A percentile compares a stretch with the other conserved stretches of the same genome.
phyloP scores from a whole-genome alignment of 2,797 vertebrate species.

The Pipistrellus kuhlii region DNA sequence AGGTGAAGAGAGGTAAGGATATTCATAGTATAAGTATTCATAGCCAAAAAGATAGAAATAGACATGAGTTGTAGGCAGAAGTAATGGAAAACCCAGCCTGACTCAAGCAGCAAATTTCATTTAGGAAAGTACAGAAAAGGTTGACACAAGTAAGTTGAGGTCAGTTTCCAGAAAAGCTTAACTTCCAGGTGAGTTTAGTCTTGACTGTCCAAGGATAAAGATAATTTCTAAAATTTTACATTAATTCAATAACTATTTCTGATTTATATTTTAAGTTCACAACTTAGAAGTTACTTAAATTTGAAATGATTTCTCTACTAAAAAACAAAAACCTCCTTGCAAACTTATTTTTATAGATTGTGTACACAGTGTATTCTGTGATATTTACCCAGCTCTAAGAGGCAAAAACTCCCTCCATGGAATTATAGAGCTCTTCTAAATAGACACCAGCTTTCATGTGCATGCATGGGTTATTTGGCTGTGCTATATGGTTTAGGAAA shows the following conservation, averaged over 20 bases:
- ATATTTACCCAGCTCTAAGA: slow-evolving; percentile 8
- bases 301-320: slow-evolving; percentile 27
- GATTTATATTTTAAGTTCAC: slow-evolving; percentile 32
- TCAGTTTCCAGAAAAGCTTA: background rate
- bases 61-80: background rate
- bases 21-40: background rate
- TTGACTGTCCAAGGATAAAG: background rate
- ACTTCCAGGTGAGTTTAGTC: background rate
- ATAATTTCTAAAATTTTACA: background rate
- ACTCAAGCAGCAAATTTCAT: background rate
- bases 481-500: background rate
- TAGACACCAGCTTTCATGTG: background rate
- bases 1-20: background rate
- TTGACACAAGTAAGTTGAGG: background rate
- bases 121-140: background rate
- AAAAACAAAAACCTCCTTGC: slow-evolving; percentile 35
- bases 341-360: background rate
- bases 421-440: background rate
- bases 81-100: background rate
- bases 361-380: background rate
- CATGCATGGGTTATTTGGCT: too few relatives aligned
- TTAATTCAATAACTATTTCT: slow-evolving; percentile 3
- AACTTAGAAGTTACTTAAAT: background rate
- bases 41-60: slow-evolving; percentile 15
- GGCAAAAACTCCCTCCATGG: background rate